phyloP scores from a whole-genome alignment of 2,888 invertebrate species.

The Lasiommata megera region DNA sequence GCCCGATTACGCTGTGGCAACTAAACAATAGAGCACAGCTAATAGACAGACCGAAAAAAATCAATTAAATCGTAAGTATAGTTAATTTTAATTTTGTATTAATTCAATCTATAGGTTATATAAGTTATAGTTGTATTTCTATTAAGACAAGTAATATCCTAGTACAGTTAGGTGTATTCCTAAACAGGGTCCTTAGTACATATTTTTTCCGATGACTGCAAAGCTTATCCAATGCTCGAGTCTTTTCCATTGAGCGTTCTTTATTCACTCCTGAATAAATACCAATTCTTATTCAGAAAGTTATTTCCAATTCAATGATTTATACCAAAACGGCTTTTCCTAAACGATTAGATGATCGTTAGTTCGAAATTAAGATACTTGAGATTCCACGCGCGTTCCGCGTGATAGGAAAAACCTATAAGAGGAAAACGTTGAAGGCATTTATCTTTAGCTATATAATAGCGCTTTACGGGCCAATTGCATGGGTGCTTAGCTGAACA shows the following conservation, averaged over 20 bases:
- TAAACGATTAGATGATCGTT: constrained; percentile 18
- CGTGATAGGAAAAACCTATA: constrained; percentile 23
- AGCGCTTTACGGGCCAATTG: too few relatives aligned
- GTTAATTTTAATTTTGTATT: too few relatives aligned
- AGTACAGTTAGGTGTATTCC: too few relatives aligned
- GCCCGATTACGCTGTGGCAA: too few relatives aligned
- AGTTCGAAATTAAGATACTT: constrained; percentile 17
- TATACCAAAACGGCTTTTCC: constrained; percentile 12
- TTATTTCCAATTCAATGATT: constrained; percentile 14
- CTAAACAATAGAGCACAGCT: too few relatives aligned
- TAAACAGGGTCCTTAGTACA: too few relatives aligned
- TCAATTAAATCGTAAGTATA: too few relatives aligned
- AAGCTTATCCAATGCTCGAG: not conserved
- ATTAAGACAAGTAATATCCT: too few relatives aligned
- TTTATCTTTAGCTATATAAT: not conserved
- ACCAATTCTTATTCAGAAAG: constrained; percentile 5
- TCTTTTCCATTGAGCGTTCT: constrained; percentile 4
- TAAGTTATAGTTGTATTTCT: too few relatives aligned
- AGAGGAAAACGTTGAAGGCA: constrained; percentile 17
- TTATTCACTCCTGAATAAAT: constrained; percentile 2
- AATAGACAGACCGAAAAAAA: too few relatives aligned
- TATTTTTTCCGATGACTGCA: not conserved
- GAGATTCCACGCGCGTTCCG: constrained; percentile 22
- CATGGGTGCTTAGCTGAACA: too few relatives aligned
- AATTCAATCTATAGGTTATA: too few relatives aligned